phyloP scores from a whole-genome alignment of 2,888 invertebrate species.

The Drosophila bunnanda region DNA sequence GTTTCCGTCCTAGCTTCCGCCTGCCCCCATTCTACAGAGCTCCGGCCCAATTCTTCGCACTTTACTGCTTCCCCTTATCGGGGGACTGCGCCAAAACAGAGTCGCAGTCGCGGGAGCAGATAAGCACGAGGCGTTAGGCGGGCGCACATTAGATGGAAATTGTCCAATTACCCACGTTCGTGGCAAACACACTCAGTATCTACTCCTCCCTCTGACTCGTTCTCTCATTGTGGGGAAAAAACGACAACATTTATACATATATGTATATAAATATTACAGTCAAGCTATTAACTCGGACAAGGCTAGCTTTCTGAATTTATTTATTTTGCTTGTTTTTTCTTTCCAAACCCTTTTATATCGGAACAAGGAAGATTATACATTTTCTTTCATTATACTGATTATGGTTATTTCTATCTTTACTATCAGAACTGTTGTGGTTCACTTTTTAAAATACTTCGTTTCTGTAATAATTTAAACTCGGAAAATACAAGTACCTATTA shows the following conservation, averaged over 20 bases:
- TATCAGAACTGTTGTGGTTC: too few relatives aligned
- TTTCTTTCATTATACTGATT: neutral
- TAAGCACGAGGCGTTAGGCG: conserved; percentile 19
- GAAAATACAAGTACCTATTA: too few relatives aligned
- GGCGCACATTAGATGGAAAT: conserved; percentile 31
- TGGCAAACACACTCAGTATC: conserved; percentile 21
- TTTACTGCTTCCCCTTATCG: conserved; percentile 26
- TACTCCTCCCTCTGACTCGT: neutral
- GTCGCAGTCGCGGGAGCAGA: conserved; percentile 23
- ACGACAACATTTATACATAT: conserved; percentile 1
- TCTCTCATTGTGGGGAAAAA: neutral
- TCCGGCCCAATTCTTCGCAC: neutral
- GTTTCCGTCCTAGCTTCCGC: conserved; percentile 40
- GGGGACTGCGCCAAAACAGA: conserved; percentile 32
- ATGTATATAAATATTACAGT: conserved; percentile 4
- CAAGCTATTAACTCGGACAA: conserved; percentile 2
- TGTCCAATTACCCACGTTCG: conserved; percentile 38
- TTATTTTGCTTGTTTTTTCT: neutral
- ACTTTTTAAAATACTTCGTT: too few relatives aligned
- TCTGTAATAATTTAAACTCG: too few relatives aligned
- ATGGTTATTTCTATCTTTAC: too few relatives aligned
- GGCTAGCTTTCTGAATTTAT: neutral
- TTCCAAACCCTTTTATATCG: neutral
- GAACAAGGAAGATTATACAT: neutral
- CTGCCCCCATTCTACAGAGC: conserved; percentile 23